A percentile compares a stretch with the other conserved stretches of the same genome.
These are phyloP conservation scores for Abscondita cerata DNA, from an alignment of 2,888 invertebrate species.

Conservation along the genomic window DNA sequence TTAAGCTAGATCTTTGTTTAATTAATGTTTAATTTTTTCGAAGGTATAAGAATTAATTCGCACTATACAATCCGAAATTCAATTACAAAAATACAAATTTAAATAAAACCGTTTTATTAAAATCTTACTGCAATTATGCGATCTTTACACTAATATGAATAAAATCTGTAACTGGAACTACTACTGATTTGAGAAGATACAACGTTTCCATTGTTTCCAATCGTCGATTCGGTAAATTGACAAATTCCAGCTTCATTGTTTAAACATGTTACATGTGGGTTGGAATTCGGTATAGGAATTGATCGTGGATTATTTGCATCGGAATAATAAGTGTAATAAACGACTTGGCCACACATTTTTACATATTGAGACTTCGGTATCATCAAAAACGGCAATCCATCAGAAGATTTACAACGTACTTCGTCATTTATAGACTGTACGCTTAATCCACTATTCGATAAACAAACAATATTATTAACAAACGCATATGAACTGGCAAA, in stretches of 20 bases:
- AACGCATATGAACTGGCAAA: constrained; percentile 5
- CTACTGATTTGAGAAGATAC: neutral
- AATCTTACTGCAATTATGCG: too few species aligned
- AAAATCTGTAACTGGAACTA: neutral
- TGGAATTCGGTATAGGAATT: constrained; percentile 28
- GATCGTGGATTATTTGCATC: constrained; percentile 14
- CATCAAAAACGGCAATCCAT: neutral
- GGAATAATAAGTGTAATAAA: constrained; percentile 23
- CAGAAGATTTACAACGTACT: constrained; percentile 1
- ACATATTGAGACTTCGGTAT: neutral
- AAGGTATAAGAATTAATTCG: too few species aligned
- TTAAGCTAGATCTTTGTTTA: too few species aligned
- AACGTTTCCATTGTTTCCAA: neutral
- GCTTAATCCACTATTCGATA: constrained; percentile 2
- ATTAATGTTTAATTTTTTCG: too few species aligned
- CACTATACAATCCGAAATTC: too few species aligned
- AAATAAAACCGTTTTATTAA: too few species aligned
- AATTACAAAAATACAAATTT: too few species aligned
- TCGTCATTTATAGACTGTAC: neutral
- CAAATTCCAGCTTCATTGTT: constrained; percentile 19
- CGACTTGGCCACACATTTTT: constrained; percentile 17
- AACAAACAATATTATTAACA: constrained; percentile 11
- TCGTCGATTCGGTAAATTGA: neutral
- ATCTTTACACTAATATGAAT: too few species aligned
- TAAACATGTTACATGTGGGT: constrained; percentile 25